These are phyloP conservation scores for Nemopilema nomurai DNA, from an alignment of 30 jellyfish, hydroid and myxozoan genomes.

Conservation along the genomic window DNA sequence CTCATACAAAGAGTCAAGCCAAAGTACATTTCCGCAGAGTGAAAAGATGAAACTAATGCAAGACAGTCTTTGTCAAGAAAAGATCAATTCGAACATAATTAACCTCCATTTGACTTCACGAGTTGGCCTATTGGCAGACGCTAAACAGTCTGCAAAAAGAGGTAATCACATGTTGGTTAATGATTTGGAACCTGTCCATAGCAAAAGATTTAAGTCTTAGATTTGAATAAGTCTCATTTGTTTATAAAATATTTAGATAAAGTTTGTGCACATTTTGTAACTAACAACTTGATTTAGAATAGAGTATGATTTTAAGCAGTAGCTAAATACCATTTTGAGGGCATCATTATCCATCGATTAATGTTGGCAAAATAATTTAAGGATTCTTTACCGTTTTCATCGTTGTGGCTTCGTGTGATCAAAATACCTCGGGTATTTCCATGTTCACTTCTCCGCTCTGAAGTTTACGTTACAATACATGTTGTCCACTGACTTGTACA, in stretches of 20 bases:
- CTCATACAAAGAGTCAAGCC: not conserved
- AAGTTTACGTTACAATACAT: no score
- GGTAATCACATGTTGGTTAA: not conserved
- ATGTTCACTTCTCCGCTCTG: no score
- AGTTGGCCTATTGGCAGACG: conserved; percentile 9
- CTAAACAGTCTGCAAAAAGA: conserved; percentile 3
- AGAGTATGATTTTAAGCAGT: not conserved
- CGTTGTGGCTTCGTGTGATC: no score
- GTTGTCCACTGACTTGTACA: no score
- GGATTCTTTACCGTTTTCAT: no score
- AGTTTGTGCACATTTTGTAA: not conserved
- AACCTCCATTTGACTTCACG: conserved; percentile 32
- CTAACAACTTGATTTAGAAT: not conserved
- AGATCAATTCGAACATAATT: conserved; percentile 19
- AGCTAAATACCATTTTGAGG: no score
- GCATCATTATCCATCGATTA: no score
- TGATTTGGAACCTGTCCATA: not conserved
- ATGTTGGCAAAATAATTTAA: no score
- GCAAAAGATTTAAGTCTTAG: conserved; percentile 10
- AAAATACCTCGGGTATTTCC: no score
- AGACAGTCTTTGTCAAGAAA: not conserved
- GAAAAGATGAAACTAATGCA: conserved; percentile 30
- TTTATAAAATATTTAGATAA: no score
- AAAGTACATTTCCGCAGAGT: not conserved
- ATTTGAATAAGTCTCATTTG: no score